These are phyloP conservation scores for Chrysina gloriosa DNA, from an alignment of 2,888 invertebrate species.

Conservation along the genomic window DNA sequence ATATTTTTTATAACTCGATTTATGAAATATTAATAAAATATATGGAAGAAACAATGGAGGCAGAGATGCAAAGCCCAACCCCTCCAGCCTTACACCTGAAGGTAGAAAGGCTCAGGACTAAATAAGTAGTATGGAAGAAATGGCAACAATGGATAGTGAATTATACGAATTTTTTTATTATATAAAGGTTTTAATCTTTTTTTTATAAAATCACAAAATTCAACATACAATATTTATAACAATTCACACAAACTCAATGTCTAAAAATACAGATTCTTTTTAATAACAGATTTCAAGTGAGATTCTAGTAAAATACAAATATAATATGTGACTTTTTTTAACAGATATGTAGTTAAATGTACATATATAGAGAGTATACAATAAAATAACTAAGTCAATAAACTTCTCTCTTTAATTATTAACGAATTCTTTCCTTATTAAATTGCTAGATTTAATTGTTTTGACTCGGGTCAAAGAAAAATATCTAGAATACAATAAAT, in stretches of 20 bases:
- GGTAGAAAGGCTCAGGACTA: too few relatives aligned
- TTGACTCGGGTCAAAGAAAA: too few relatives aligned
- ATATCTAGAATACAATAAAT: conserved; percentile 1
- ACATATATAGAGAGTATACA: conserved; percentile 30
- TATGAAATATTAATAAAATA: too few relatives aligned
- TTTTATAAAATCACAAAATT: conserved; percentile 66
- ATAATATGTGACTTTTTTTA: conserved; percentile 32
- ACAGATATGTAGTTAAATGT: conserved; percentile 43
- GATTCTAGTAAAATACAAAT: conserved; percentile 39
- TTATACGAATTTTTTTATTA: neutral
- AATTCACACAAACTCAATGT: conserved; percentile 63
- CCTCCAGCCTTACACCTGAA: too few relatives aligned
- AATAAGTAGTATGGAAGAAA: too few relatives aligned
- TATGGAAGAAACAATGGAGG: too few relatives aligned
- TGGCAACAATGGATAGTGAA: neutral
- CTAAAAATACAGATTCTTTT: conserved; percentile 47
- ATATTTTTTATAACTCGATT: too few relatives aligned
- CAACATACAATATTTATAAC: conserved; percentile 63
- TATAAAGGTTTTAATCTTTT: conserved; percentile 48
- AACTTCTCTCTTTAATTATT: conserved; percentile 22
- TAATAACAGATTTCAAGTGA: conserved; percentile 41
- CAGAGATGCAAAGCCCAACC: too few relatives aligned
- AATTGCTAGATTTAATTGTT: conserved; percentile 23
- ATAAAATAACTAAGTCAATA: conserved; percentile 37
- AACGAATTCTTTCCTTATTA: conserved; percentile 40